Evolutionary conservation across 2,797 vertebrate genomes (phyloP).

Genomic region (Trematomus bernacchii): DNA sequence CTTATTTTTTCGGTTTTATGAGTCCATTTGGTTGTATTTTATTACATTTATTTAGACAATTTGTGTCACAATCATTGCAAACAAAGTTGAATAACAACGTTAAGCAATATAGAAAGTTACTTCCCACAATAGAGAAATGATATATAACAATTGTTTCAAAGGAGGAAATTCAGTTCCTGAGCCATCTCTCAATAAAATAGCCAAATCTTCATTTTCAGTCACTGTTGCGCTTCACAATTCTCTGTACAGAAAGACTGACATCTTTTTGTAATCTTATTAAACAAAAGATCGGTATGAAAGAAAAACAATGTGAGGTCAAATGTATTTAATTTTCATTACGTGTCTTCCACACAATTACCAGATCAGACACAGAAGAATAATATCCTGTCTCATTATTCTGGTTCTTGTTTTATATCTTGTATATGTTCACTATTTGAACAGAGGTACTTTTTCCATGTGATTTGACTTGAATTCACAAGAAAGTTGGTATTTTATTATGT

Average conservation of each 20-base stretch:
- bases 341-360: slow-evolving; percentile 39
- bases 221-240: slow-evolving; percentile 27
- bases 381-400: slow-evolving; percentile 22
- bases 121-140: background rate
- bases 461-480: background rate
- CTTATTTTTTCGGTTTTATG: background rate
- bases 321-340: slow-evolving; percentile 54
- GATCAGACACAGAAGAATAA: slow-evolving; percentile 35
- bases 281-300: slow-evolving; percentile 42
- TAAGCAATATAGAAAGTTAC: background rate
- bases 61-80: background rate
- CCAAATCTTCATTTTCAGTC: slow-evolving; percentile 41
- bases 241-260: slow-evolving; percentile 27
- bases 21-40: background rate
- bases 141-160: slow-evolving; percentile 15
- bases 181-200: slow-evolving; percentile 30
- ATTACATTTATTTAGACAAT: background rate
- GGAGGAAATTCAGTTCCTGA: slow-evolving; percentile 20
- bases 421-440: slow-evolving; percentile 9
- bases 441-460: background rate
- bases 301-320: slow-evolving; percentile 42
- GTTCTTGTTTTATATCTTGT: slow-evolving; percentile 4
- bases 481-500: background rate
- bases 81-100: background rate
- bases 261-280: slow-evolving; percentile 44